Percentiles rank a stretch among this genome's conserved stretches.
phyloP scores from a whole-genome alignment of 1,140 invertebrate genomes.

The Caenorhabditis brenneri region DNA sequence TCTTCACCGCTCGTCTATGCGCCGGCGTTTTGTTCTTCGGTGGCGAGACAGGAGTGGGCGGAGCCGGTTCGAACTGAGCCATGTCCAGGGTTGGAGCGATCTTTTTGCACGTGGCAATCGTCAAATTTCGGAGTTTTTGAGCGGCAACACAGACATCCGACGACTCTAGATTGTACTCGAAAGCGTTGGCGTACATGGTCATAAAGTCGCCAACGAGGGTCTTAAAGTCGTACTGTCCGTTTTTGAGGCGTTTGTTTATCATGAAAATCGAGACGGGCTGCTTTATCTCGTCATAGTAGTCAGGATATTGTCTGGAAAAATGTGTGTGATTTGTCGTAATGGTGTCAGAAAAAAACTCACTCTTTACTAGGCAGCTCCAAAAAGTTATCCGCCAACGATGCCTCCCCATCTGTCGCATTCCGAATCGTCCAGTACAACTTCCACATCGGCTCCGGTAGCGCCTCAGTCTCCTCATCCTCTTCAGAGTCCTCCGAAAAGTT shows the following conservation, averaged over 20 bases:
- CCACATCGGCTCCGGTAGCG: constrained; percentile 79
- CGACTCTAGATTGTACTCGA: constrained; percentile 87
- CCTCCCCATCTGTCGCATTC: constrained; percentile 73
- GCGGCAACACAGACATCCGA: constrained; percentile 79
- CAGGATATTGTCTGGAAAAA: constrained; percentile 78
- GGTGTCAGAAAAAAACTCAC: constrained; percentile 60
- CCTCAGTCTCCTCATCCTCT: constrained; percentile 70
- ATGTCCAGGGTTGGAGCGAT: neutral
- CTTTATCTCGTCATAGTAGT: constrained; percentile 96
- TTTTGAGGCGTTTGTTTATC: constrained; percentile 86
- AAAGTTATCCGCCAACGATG: constrained; percentile 80
- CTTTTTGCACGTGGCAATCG: constrained; percentile 35
- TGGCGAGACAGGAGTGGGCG: neutral
- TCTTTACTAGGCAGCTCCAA: constrained; percentile 85
- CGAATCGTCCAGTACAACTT: constrained; percentile 81
- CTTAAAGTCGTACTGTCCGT: constrained; percentile 52
- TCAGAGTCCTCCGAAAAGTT: constrained; percentile 72
- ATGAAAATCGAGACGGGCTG: constrained; percentile 91
- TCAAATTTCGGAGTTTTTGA: constrained; percentile 55
- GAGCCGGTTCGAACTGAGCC: neutral
- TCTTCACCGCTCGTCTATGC: neutral
- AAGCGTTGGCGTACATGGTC: constrained; percentile 93
- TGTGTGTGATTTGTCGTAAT: constrained; percentile 18
- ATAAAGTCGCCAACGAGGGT: constrained; percentile 55
- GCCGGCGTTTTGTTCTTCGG: neutral